Percentiles rank a stretch among this genome's conserved stretches.
phyloP scores from a whole-genome alignment of 2,888 invertebrate genomes.

The Mythimna ferrago region DNA sequence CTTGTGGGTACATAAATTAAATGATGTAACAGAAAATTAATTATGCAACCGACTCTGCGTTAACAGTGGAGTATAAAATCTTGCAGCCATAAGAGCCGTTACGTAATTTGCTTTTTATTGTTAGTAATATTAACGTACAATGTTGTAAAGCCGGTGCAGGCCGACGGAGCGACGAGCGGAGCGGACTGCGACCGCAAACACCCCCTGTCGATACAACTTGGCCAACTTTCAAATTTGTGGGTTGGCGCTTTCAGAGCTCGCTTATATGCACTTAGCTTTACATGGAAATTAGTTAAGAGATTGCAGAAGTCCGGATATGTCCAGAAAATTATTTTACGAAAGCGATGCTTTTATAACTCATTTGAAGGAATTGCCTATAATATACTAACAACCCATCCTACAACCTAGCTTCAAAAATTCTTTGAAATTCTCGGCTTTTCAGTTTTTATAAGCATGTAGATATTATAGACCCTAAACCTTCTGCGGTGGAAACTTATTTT shows the following conservation, averaged over 20 bases:
- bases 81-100: conserved; percentile 34
- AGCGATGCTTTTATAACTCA: too few species aligned
- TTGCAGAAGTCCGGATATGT: conserved; percentile 6
- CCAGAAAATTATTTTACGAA: conserved; percentile 1
- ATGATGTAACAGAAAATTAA: conserved; percentile 12
- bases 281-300: conserved; percentile 46
- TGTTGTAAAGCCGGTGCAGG: conserved; percentile 46
- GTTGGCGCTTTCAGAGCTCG: conserved; percentile 82
- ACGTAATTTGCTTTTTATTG: conserved; percentile 50
- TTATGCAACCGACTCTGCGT: conserved; percentile 19
- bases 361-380: too few species aligned
- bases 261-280: conserved; percentile 65
- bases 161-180: conserved; percentile 69
- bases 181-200: conserved; percentile 75
- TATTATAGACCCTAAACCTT: too few species aligned
- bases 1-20: conserved; percentile 1
- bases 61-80: conserved; percentile 41
- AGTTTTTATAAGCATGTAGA: too few species aligned
- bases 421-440: too few species aligned
- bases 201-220: conserved; percentile 82
- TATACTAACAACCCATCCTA: too few species aligned
- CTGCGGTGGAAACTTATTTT: too few species aligned
- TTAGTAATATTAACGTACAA: conserved; percentile 36
- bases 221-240: conserved; percentile 88
- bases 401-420: too few species aligned